Base-by-base conservation (phyloP, 1,140 invertebrate genomes). In the Popillia japonica region DNA sequence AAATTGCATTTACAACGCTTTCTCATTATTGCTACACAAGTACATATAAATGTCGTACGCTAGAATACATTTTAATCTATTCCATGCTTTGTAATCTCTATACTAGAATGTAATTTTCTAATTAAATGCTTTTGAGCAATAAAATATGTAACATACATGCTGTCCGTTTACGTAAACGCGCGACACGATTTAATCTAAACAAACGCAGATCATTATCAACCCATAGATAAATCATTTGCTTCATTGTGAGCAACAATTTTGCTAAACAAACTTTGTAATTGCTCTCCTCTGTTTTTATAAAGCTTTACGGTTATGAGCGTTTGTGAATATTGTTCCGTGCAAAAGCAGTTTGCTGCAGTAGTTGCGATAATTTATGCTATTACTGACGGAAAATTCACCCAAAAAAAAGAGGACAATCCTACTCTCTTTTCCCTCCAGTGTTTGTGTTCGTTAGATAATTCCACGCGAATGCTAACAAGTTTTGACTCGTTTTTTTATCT, bases 211-310 rank as follows among this genome's bases (percentile, higher is more conserved):
- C 61, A 68, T 68, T 68, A 64, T 68, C 61, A 68, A 68, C 20
- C 61, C 17, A 0, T 23, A 22, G 61, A 20, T 68, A 64, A 64
- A 64, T 68, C 20, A 68, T 27, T 27, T 68, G 61, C 22, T 68
- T 68, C 61, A 68, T 68, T 68, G 22, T 34, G 61, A 68, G 22
- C 27, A 68, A 68, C 61, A 68, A 68, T 68, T 68, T 68, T 22
- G 22, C 61, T 27, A 20, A 68, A 68, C 61, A 68, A 68, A 68
- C 61, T 68, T 68, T 68, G 61, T 68, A 68, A 68, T 68, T 68
- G 61, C 27, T 17, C 4, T 55, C 61, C 61, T 23, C 10, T 17
- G 61, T 68, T 68, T 68, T 68, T 68, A 68, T 68, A 68, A 68
- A 68, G 61, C 61, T 23, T 34, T 68, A 34, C 61, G 61, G 22